Conservation (phyloP, 2,113 vertebrate species). For the Thinocorus orbignyianus region DNA sequence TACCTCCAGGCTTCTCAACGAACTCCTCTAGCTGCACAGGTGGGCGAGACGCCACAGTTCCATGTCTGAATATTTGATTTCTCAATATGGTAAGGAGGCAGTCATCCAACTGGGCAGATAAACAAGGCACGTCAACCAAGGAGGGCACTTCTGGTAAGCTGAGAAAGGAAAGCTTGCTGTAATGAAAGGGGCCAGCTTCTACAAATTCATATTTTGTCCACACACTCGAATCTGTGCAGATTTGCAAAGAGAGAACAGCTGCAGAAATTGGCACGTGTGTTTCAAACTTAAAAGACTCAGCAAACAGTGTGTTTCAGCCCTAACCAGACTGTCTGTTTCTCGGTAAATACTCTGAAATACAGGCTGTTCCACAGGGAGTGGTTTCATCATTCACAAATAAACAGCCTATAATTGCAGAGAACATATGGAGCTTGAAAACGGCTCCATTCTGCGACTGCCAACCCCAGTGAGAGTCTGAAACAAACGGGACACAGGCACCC, state of each 20-base stretch:
- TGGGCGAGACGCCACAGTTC: slow-evolving; percentile 89
- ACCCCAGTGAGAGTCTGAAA: neutral
- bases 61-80: slow-evolving; percentile 85
- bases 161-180: slow-evolving; percentile 46
- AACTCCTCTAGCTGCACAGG: slow-evolving; percentile 95
- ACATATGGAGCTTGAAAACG: neutral
- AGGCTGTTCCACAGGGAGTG: slow-evolving; percentile 1
- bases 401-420: neutral
- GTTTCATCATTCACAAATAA: neutral
- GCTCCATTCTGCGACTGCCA: neutral
- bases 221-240: neutral
- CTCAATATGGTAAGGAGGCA: slow-evolving; percentile 86
- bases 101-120: slow-evolving; percentile 95
- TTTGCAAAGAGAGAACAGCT: slow-evolving; percentile 17
- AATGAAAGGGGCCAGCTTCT: neutral
- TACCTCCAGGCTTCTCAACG: slow-evolving; percentile 91
- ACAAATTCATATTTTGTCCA: neutral
- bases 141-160: slow-evolving; percentile 97
- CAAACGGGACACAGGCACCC: neutral
- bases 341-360: slow-evolving; percentile 37
- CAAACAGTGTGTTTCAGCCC: slow-evolving; percentile 3
- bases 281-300: neutral
- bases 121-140: slow-evolving; percentile 92
- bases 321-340: slow-evolving; percentile 15
- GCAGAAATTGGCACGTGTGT: slow-evolving; percentile 23